Percentiles rank a stretch among this genome's conserved stretches.
phyloP scores from a whole-genome alignment of 2,888 invertebrate genomes.

The Allophyes oxyacanthae region DNA sequence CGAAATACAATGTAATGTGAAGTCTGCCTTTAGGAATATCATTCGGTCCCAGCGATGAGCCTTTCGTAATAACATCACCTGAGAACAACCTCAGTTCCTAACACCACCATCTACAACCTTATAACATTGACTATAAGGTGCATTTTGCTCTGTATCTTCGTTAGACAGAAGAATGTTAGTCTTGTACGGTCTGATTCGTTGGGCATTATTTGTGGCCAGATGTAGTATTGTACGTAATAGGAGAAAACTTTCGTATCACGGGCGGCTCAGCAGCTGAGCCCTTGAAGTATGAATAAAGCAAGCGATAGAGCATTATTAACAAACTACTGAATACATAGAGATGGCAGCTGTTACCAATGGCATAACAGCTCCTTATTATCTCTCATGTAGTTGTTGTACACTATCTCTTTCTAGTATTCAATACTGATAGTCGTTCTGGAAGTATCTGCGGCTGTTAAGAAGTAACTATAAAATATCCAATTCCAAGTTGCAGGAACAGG shows the following conservation, averaged over 20 bases:
- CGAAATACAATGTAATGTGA: not conserved
- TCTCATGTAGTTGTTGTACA: too few relatives aligned
- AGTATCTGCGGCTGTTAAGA: too few relatives aligned
- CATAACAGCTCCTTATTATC: too few relatives aligned
- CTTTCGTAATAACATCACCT: constrained; percentile 1
- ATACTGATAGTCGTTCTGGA: too few relatives aligned
- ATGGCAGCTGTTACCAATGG: too few relatives aligned
- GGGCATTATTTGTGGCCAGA: not conserved
- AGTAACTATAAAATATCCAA: too few relatives aligned
- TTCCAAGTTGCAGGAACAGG: too few relatives aligned
- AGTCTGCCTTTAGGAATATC: not conserved
- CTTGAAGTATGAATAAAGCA: not conserved
- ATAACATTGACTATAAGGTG: not conserved
- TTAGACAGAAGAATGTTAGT: constrained; percentile 1
- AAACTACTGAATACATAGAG: too few relatives aligned
- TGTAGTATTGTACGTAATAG: constrained; percentile 1
- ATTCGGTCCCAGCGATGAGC: not conserved
- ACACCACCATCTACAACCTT: not conserved
- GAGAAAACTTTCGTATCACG: not conserved
- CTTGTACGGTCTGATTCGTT: constrained; percentile 1
- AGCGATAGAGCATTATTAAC: too few relatives aligned
- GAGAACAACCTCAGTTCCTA: not conserved
- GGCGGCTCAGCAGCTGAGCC: not conserved
- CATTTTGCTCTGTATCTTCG: not conserved
- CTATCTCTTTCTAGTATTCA: too few relatives aligned